phyloP scores from a whole-genome alignment of 2,113 vertebrate genomes.

The Camarhynchus parvulus region DNA sequence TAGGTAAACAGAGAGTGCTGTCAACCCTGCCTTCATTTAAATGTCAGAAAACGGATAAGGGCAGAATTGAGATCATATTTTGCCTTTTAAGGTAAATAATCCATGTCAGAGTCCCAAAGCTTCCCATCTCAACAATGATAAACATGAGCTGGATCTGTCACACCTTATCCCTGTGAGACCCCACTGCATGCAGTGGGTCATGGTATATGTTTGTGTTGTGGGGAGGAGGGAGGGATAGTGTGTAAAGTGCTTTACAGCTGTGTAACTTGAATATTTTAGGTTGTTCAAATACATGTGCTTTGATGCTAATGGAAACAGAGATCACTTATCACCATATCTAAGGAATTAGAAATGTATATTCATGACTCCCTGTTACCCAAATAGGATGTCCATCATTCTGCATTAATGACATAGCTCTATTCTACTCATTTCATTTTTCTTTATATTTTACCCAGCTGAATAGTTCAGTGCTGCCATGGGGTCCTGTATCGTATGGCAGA shows the following conservation, averaged over 20 bases:
- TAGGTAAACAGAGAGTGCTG: background rate
- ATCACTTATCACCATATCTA: slow-evolving; percentile 17
- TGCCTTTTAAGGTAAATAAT: slow-evolving; percentile 39
- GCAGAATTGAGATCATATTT: background rate
- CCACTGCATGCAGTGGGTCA: background rate
- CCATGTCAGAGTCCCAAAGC: background rate
- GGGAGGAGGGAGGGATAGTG: background rate
- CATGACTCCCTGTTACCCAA: slow-evolving; percentile 11
- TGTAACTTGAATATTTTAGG: background rate
- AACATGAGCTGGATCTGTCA: background rate
- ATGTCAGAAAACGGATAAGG: background rate
- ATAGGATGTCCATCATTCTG: slow-evolving; percentile 21
- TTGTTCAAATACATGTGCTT: background rate
- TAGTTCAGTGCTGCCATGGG: slow-evolving; percentile 19
- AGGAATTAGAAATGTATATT: slow-evolving; percentile 42
- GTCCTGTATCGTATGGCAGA: slow-evolving; percentile 28
- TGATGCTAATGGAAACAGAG: background rate
- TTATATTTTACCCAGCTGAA: slow-evolving; percentile 35
- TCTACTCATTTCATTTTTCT: slow-evolving; percentile 46
- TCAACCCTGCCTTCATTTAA: background rate
- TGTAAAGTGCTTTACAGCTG: background rate
- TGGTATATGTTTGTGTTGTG: background rate
- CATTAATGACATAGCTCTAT: slow-evolving; percentile 20
- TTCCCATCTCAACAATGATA: background rate
- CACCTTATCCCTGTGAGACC: background rate